Evolutionary conservation across 2,113 vertebrate genomes (phyloP).

Genomic region (Glaucidium brasilianum): DNA sequence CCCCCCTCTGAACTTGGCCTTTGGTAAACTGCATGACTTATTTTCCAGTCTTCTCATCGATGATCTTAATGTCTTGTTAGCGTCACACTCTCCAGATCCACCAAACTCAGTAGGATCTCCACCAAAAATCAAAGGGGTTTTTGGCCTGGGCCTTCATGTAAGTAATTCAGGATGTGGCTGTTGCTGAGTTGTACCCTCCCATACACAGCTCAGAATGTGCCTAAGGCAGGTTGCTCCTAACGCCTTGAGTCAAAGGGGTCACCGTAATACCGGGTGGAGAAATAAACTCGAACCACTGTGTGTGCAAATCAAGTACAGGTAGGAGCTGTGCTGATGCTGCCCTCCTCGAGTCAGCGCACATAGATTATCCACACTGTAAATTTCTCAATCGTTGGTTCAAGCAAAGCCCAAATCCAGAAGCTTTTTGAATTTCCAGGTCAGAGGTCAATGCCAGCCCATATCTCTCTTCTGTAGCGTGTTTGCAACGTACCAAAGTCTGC

Average conservation of each 20-base stretch:
- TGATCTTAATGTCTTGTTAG: not conserved
- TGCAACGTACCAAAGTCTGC: not conserved
- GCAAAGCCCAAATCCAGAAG: not conserved
- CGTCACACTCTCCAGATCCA: not conserved
- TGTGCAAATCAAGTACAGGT: not conserved
- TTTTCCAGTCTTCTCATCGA: not conserved
- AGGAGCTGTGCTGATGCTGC: not conserved
- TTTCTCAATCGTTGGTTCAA: accelerated
- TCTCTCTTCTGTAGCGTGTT: not conserved
- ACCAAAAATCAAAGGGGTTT: not conserved
- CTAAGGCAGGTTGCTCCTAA: not conserved
- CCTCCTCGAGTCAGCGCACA: not conserved
- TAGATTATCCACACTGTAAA: not conserved
- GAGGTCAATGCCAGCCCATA: not conserved
- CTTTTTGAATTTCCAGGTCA: not conserved
- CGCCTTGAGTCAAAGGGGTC: not conserved
- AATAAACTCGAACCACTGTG: not conserved
- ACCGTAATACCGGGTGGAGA: not conserved
- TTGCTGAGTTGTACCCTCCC: not conserved
- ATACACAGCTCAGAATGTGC: not conserved
- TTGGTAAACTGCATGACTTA: not conserved
- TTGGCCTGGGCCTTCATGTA: not conserved
- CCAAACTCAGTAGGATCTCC: not conserved
- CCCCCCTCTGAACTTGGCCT: not conserved
- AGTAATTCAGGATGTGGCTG: not conserved